phyloP scores from a whole-genome alignment of 2,888 invertebrate species.

The Coecobrya sp. region DNA sequence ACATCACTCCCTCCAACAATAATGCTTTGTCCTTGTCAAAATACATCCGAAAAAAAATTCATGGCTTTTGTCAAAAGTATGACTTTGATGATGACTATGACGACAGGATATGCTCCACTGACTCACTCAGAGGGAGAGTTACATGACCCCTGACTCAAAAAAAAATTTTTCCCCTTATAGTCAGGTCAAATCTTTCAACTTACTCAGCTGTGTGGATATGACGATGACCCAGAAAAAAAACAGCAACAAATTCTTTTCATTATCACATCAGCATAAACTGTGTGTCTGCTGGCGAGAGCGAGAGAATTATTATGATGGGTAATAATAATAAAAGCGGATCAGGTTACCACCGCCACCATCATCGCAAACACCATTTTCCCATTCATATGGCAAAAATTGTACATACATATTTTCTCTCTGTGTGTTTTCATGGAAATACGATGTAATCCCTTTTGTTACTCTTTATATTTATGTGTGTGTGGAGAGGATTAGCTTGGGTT shows the following conservation, averaged over 20 bases:
- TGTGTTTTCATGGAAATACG: background rate
- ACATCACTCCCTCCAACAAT: background rate
- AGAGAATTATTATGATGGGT: background rate
- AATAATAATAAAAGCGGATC: constrained; percentile 35
- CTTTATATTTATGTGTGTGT: background rate
- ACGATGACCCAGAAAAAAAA: background rate
- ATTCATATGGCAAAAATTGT: background rate
- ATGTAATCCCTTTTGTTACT: constrained; percentile 1
- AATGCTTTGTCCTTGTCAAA: background rate
- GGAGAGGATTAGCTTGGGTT: background rate
- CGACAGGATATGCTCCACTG: too few relatives aligned
- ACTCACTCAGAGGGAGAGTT: too few relatives aligned
- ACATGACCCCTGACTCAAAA: too few relatives aligned
- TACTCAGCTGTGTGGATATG: background rate
- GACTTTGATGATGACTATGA: too few relatives aligned
- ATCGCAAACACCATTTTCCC: background rate
- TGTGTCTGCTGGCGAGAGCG: too few relatives aligned
- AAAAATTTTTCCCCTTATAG: too few relatives aligned
- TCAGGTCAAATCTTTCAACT: background rate
- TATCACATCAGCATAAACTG: too few relatives aligned
- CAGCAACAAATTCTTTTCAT: too few relatives aligned
- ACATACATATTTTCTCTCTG: background rate
- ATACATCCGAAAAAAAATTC: too few relatives aligned
- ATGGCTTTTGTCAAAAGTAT: too few relatives aligned
- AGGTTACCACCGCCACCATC: background rate